Percentiles rank a stretch among this genome's conserved stretches.
Conservation (phyloP, 2,888 invertebrate species). For the Myopa tessellatipennis region DNA sequence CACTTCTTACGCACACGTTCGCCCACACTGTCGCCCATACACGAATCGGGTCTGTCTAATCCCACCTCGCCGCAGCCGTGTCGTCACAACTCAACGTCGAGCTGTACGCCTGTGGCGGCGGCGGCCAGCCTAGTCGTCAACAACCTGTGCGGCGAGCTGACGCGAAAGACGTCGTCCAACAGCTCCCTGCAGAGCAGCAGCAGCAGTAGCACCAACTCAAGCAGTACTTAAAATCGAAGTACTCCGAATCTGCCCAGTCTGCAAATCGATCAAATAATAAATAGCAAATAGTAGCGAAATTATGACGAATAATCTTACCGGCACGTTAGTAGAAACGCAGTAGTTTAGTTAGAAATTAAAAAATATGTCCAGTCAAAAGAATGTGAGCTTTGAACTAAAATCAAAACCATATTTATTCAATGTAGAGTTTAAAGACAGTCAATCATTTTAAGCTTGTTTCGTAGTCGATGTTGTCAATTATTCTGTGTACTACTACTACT, state of each 20-base stretch:
- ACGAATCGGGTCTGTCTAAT: slow-evolving; percentile 78
- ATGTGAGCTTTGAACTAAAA: too few relatives aligned
- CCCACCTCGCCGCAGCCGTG: slow-evolving; percentile 73
- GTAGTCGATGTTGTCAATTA: background rate
- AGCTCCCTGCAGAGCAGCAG: slow-evolving; percentile 62
- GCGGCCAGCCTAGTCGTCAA: slow-evolving; percentile 54
- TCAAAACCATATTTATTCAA: too few relatives aligned
- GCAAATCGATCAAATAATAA: background rate
- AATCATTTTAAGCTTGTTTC: background rate
- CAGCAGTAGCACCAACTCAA: slow-evolving; percentile 61
- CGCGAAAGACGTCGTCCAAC: slow-evolving; percentile 58
- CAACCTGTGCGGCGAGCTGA: slow-evolving; percentile 50
- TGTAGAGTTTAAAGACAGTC: too few relatives aligned
- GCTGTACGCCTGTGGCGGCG: slow-evolving; percentile 58
- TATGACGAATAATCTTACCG: background rate
- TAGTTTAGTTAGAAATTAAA: background rate
- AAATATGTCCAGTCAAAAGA: too few relatives aligned
- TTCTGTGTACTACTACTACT: background rate
- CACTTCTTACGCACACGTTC: slow-evolving; percentile 70
- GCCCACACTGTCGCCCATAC: slow-evolving; percentile 76
- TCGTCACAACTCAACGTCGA: slow-evolving; percentile 62
- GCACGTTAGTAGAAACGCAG: background rate
- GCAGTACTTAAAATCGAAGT: slow-evolving; percentile 50
- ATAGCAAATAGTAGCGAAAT: background rate
- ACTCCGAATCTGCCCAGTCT: background rate